Conservation (phyloP, 2,113 vertebrate species). For the Antigone vipio region DNA sequence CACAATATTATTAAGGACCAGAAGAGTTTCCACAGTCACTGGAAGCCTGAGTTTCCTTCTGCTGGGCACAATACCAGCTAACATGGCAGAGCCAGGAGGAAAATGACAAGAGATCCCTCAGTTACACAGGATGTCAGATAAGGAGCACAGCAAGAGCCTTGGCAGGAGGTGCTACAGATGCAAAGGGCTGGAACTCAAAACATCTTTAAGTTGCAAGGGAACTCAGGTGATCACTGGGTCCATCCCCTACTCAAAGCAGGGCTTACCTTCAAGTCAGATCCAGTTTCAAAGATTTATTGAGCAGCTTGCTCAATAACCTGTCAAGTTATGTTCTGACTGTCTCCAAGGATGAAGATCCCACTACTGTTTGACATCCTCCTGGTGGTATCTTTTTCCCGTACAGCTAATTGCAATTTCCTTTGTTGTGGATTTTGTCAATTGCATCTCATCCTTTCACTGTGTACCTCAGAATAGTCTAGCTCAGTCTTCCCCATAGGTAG, state of each 20-base stretch:
- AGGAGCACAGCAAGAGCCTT: not conserved
- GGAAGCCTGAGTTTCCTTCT: not conserved
- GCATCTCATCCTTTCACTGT: not conserved
- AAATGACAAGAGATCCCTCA: not conserved
- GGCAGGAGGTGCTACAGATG: not conserved
- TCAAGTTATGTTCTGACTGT: not conserved
- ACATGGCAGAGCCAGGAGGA: not conserved
- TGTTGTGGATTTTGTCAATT: not conserved
- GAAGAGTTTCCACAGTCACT: not conserved
- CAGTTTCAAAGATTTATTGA: not conserved
- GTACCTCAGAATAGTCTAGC: not conserved
- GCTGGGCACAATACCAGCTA: not conserved
- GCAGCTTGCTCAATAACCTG: not conserved
- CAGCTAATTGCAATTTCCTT: not conserved
- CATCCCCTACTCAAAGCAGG: not conserved
- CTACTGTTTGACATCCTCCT: not conserved
- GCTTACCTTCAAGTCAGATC: not conserved
- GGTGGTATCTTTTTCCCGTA: not conserved
- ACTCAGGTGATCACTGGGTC: not conserved
- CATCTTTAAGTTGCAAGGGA: not conserved
- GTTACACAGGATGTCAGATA: not conserved
- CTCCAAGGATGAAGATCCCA: not conserved
- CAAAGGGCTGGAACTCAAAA: not conserved
- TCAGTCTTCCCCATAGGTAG: not conserved
- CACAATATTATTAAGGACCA: not conserved